Base-by-base conservation (phyloP, 1,140 invertebrate genomes). In the Acarapis woodi region DNA sequence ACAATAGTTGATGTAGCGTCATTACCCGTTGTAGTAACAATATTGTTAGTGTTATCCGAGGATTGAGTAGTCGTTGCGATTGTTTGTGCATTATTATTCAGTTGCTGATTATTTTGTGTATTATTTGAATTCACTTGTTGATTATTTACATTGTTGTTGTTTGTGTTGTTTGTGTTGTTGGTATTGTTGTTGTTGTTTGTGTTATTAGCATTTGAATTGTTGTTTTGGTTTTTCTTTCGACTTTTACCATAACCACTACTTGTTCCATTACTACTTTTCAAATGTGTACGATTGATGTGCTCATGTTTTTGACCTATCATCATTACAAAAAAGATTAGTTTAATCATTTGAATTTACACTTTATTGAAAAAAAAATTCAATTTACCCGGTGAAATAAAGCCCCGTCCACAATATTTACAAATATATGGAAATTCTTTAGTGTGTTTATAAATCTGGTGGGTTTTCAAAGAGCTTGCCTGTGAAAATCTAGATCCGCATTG, bases 381-480 rank as follows among this genome's bases (percentile, higher is more conserved):
- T n/a, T n/a, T n/a, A n/a, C n/a, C 40, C 12, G 43, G 43, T 20
- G 40, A 42, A 10, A 44, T 44, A 31, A 44, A 44, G 14, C 43
- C 43, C 0, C 40, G 40, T n/a, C 41, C 43, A 36, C 43, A 44
- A 9, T 29, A 24, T 31, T 39, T 36, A 24, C 43, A 44, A 15
- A 20, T n/a, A 25, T 44, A 40, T 9, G 43, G 43, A 31, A 42
- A 44, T 30, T 44, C 21, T 39, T 42, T 44, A 3, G 43, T 44
- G 33, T 44, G 43, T 28, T 42, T 42, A 26, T 42, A 44, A 18
- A 44, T 44, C 29, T 43, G 36, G 32, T 44, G 43, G 9, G 43
- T 38, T 31, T 44, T 44, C 5, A 44, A 20, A 15, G 36, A 32
- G 8, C 32, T 35, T 6, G 43, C 40, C 20, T 44, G 43, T 4